Evolutionary conservation across 2,797 vertebrate species (phyloP), one percentile per base, ranked within the genome.

Genomic region (Platyrinchus mystaceus): DNA sequence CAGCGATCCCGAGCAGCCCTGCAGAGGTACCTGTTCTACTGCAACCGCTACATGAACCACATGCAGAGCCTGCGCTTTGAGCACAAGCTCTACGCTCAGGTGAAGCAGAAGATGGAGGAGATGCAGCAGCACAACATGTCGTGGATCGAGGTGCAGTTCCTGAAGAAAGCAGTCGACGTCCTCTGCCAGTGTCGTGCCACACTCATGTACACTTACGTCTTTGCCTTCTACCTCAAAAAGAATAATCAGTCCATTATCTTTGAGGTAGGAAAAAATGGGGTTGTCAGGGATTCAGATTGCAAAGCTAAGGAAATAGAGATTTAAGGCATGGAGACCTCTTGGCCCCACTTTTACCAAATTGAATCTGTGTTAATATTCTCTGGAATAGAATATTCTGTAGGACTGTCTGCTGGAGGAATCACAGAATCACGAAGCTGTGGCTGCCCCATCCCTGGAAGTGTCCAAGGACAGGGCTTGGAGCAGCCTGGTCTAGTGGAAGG

Each of bases 181-280:
- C 98, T 99, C 97, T 99, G 98, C 98, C 99, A 99, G 98, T 99
- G 99, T 97, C 99, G 99, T 97, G 99, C 99, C 98, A 99, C 99
- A 76, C 99, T 99, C 98, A 99, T 99, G 99, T 99, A 99, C 99
- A 99, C 99, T 96, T 99, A 99, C 89, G 99, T 99, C 98, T 99
- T 99, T 97, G 99, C 99, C 98, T 99, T 99, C 99, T 99, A 99
- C 99, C 99, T 99, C 99, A 99, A 99, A 98, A 99, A 99, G 99
- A 99, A 99, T 98, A 99, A 99, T 98, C 99, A 99, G 98, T 99
- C 99, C 98, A 99, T 99, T 98, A 99, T 99, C 98, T 99, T 99
- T 97, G 99, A 99, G 99, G 99, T 99, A 98, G 92, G 98, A 95
- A 41, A 85, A 90, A 82, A 62, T 11, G 16, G 8, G 43, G 6